Evolutionary conservation across 2,888 invertebrate genomes (phyloP), one percentile per base, ranked within the genome.

Genomic region (Lydus trimaculatus): DNA sequence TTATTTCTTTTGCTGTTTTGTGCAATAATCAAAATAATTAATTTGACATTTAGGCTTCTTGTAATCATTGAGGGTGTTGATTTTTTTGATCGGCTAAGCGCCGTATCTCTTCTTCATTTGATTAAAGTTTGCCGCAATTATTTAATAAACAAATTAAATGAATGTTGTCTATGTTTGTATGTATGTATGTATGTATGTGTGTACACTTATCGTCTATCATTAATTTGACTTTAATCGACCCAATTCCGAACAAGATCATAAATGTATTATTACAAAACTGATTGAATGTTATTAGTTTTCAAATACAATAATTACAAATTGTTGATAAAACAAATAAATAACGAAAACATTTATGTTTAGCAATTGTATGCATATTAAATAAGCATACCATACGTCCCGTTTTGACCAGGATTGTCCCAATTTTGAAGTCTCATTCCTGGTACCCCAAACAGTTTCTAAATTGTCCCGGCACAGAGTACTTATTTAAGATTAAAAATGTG

Each of bases 171-270:
- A 9, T 31, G 4, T 28, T 28, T 28, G 13, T 15, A 7, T 31
- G 31, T 15, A 11, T 36, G 15, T 4, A 36, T 1, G 2, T 13
- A 15, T 36, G 4, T 13, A 36, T 33, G n/a, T 8, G 2, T 33
- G 11, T 33, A 13, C 8, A 11, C 11, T 39, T 48, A 48, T 48
- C 43, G 43, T 48, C 48, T 20, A 48, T 48, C 48, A 48, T 48
- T 48, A 48, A 20, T 20, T 20, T 48, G 48, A 48, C 48, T 48
- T 48, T 48, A 48, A 48, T 48, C 20, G 48, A 48, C 48, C 48
- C 20, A 48, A 48, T 48, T 48, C 11, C 48, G 20, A 17, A 20
- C 20, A 7, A 9, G n/a, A 20, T 48, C 20, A 48, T 48, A 20
- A 48, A 9, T 20, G 43, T 17, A 48, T 48, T 48, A 48, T 48